These are phyloP conservation scores for Drosophila incognita DNA, from an alignment of 2,888 invertebrate species.

Conservation along the genomic window DNA sequence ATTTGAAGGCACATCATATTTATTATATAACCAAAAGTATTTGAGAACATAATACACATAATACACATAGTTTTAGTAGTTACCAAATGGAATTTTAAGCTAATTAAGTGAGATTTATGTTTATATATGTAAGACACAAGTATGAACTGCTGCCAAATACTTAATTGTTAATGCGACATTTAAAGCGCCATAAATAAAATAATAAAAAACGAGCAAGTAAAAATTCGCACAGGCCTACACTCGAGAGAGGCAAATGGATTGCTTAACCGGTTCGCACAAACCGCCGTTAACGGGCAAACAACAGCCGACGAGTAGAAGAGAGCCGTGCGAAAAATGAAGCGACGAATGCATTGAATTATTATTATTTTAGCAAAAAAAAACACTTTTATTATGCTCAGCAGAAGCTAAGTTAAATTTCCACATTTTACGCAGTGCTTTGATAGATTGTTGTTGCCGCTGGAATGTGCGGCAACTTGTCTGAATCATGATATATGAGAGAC, in stretches of 20 bases:
- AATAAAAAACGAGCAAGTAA: background rate
- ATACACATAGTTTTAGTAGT: background rate
- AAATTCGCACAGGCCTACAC: constrained; percentile 40
- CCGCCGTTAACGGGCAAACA: constrained; percentile 7
- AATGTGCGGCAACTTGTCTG: constrained; percentile 7
- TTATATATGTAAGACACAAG: background rate
- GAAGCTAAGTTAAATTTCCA: background rate
- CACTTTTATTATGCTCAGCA: constrained; percentile 36
- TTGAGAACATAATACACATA: background rate
- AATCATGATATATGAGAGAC: constrained; percentile 7
- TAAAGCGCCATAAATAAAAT: background rate
- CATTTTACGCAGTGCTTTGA: too few relatives aligned
- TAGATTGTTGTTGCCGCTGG: background rate
- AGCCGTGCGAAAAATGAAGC: constrained; percentile 48
- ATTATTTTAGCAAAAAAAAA: constrained; percentile 9
- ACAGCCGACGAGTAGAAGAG: background rate
- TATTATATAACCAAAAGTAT: constrained; percentile 34
- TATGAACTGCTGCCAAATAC: background rate
- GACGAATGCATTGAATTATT: background rate
- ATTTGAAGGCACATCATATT: constrained; percentile 38
- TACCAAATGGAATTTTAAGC: background rate
- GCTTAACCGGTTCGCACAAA: constrained; percentile 47
- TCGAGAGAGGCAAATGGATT: constrained; percentile 17
- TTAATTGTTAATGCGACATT: constrained; percentile 1
- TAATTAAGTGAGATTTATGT: background rate